Evolutionary conservation across 2,888 invertebrate species (phyloP), one percentile per base, ranked within the genome.

Genomic region (Serrognathus titanus): DNA sequence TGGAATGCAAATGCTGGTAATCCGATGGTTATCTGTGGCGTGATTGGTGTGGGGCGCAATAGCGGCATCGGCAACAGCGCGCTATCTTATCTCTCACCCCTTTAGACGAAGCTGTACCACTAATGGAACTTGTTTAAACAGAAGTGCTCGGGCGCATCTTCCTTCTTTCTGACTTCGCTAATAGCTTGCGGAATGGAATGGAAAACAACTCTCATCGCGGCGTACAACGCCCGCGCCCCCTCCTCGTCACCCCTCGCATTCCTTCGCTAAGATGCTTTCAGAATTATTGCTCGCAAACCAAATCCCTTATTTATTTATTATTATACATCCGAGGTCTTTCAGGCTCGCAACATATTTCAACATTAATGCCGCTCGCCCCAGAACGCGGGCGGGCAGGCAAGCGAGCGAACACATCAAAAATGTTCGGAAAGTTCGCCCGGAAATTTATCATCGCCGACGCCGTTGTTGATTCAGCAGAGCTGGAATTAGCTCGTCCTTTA

Each of bases 61-160:
- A 6, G 24, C 24, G 24, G 24, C 43, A 43, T 43, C 43, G 13
- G 43, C 43, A 20, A 47, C 51, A 47, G 48, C 54, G 39, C 50
- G 51, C 53, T 58, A 58, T 58, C 58, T 58, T 58, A 58, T 58
- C 58, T 58, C 54, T 64, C 59, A 64, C 64, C 64, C 64, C 63
- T 63, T 63, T 62, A 60, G 65, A 57, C 59, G 62, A 59, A 59
- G 63, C 58, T 62, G 63, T 61, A 63, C 61, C 69, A 68, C 73
- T 75, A 75, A 75, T 75, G 73, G 75, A 74, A 74, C 71, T 74
- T 74, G 72, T 73, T 74, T 75, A 75, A 74, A 73, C 73, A 73
- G 70, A 64, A 66, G 66, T 63, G 69, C 71, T 65, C 67, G 66
- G 61, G 63, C 69, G 69, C 71, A 71, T 72, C 71, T 69, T 72